Evolutionary conservation across 35 echinoderm and acorn worm genomes (phyloP).

Genomic region (Acanthaster planci): DNA sequence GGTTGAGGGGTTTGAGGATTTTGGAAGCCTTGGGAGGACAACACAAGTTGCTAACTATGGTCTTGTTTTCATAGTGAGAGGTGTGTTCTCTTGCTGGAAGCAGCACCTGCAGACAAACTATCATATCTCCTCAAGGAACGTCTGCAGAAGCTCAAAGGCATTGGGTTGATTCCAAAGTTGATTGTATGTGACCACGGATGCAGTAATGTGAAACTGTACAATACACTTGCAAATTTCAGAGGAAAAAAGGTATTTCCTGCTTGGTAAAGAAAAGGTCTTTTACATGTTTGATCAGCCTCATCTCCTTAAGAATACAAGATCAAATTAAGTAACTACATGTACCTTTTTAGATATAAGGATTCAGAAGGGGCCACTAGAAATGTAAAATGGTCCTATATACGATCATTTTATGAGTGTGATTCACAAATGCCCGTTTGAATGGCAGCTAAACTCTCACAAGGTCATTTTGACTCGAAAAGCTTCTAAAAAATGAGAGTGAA

Average conservation of each 20-base stretch:
- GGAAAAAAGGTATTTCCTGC: slow-evolving; percentile 1
- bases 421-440: slow-evolving; percentile 22
- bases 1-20: slow-evolving; percentile 38
- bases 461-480: slow-evolving; percentile 4
- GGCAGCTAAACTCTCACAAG: slow-evolving; percentile 28
- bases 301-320: too few relatives aligned
- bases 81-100: slow-evolving; percentile 36
- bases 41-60: slow-evolving; percentile 32
- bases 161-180: slow-evolving; percentile 31
- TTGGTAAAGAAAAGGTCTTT: slow-evolving; percentile 1
- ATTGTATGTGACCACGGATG: slow-evolving; percentile 42
- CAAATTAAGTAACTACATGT: not conserved
- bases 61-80: slow-evolving; percentile 26
- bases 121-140: not conserved
- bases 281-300: slow-evolving; percentile 52
- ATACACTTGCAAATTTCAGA: not conserved
- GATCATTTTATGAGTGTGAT: slow-evolving; percentile 25
- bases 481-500: too few relatives aligned
- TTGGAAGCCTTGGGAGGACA: slow-evolving; percentile 3
- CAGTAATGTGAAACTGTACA: too few relatives aligned
- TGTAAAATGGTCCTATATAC: slow-evolving; percentile 35
- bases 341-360: not conserved
- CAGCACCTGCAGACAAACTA: slow-evolving; percentile 22
- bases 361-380: not conserved
- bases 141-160: not conserved